Evolutionary conservation across 2,888 invertebrate species (phyloP), one percentile per base, ranked within the genome.

Genomic region (Leucozona laternaria): DNA sequence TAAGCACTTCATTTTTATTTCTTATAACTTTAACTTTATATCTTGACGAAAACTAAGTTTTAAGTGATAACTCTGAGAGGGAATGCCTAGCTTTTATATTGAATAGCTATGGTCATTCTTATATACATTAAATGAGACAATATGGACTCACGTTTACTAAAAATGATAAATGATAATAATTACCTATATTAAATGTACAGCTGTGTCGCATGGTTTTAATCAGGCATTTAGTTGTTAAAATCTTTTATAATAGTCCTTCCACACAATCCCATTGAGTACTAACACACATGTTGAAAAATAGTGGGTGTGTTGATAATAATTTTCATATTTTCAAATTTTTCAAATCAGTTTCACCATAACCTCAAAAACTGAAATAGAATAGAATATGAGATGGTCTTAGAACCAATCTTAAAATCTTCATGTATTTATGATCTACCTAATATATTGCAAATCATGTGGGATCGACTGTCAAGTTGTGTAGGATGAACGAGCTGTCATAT

Each of bases 1-100:
- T 4, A 73, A 50, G 57, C 37, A 70, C 34, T 75, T 83, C 83
- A 83, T 83, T n/a, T n/a, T 37, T 13, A 4, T 0, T 20, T 37
- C 7, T 34, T 15, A 13, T 34, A 15, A 34, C 4, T 17, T n/a
- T 15, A 2, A 13, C 15, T 20, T n/a, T n/a, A 20, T 17, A 45
- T 22, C 48, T 43, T 28, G 62, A 13, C 2, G 37, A 25, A 57
- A 64, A 57, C 2, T 25, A 28, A 28, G 1, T 20, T 34, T 22
- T 40, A 40, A 60, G 22, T 60, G 15, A 60, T 0, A 8, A 22
- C 8, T 37, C 0, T 60, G 3, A 15, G 7, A 22, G 40, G 4
- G n/a, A 40, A 40, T 8, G 8, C 3, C 37, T 40, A 8, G 22
- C 60, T 60, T 40, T 60, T 60, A 60, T 60, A 60, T 22, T 17